Evolutionary conservation across 2,888 invertebrate genomes (phyloP).

Genomic region (Trissolcus japonicus): DNA sequence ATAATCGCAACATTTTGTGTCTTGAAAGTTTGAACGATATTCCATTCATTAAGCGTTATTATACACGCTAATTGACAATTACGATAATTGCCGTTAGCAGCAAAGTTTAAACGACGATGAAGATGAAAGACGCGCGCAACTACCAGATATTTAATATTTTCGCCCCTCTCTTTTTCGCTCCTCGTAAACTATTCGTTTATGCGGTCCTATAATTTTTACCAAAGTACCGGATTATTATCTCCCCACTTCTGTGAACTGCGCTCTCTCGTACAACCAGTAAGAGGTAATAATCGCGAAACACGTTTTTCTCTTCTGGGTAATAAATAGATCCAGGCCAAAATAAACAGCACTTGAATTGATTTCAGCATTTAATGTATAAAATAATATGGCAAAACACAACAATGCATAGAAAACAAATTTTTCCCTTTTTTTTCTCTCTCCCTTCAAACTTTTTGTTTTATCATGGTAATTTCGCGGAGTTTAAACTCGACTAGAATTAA

Average conservation of each 20-base stretch:
- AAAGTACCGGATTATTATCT: slow-evolving; percentile 74
- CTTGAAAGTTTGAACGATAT: slow-evolving; percentile 45
- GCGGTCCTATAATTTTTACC: slow-evolving; percentile 75
- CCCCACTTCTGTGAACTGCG: slow-evolving; percentile 53
- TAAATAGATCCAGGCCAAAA: slow-evolving; percentile 43
- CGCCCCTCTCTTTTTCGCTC: slow-evolving; percentile 74
- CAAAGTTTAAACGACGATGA: slow-evolving; percentile 56
- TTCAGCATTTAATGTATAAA: slow-evolving; percentile 27
- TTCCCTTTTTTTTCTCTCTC: too few species aligned
- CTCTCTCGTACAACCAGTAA: slow-evolving; percentile 27
- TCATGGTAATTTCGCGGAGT: too few species aligned
- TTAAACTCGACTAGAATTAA: neutral
- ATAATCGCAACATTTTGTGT: slow-evolving; percentile 35
- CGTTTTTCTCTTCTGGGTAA: slow-evolving; percentile 29
- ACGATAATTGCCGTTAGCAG: slow-evolving; percentile 58
- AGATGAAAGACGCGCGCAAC: slow-evolving; percentile 63
- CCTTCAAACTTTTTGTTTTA: too few species aligned
- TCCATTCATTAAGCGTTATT: slow-evolving; percentile 50
- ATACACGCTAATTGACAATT: slow-evolving; percentile 57
- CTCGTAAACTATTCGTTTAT: slow-evolving; percentile 77
- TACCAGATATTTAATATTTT: slow-evolving; percentile 70
- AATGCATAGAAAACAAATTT: neutral
- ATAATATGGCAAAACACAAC: slow-evolving; percentile 1
- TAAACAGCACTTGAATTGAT: slow-evolving; percentile 38
- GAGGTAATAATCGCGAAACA: slow-evolving; percentile 42